Conservation (phyloP, 2,113 vertebrate genomes). For the Ameiurus melas region DNA sequence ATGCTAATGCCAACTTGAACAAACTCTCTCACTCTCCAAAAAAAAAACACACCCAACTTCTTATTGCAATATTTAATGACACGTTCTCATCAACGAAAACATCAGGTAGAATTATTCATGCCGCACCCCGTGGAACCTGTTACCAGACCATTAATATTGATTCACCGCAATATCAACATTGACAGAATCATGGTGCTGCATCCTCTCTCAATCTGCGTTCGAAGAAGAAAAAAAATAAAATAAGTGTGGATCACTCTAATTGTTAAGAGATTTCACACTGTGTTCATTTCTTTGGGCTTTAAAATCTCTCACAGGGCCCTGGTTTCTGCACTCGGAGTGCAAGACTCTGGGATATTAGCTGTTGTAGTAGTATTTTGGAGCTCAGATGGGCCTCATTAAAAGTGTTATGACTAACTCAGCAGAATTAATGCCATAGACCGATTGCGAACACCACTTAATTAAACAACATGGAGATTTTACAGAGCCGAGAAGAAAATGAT, state of each 20-base stretch:
- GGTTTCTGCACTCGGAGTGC: constrained; percentile 34
- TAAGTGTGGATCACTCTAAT: constrained; percentile 35
- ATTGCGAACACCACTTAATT: constrained; percentile 51
- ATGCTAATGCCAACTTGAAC: constrained; percentile 29
- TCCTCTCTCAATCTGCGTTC: background rate
- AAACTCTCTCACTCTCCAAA: background rate
- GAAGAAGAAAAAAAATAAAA: background rate
- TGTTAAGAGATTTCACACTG: constrained; percentile 38
- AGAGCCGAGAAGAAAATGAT: constrained; percentile 43
- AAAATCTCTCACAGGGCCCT: constrained; percentile 40
- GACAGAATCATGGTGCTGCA: background rate
- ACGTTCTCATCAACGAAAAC: constrained; percentile 24
- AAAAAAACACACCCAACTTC: background rate
- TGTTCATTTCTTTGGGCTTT: constrained; percentile 37
- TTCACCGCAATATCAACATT: constrained; percentile 20
- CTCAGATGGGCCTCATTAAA: constrained; percentile 47
- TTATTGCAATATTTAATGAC: constrained; percentile 38
- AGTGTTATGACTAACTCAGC: constrained; percentile 48
- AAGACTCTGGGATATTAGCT: constrained; percentile 40
- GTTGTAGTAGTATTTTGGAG: constrained; percentile 25
- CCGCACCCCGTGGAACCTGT: constrained; percentile 15
- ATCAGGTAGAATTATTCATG: constrained; percentile 40
- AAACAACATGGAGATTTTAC: constrained; percentile 31
- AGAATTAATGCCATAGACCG: constrained; percentile 46
- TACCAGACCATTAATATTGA: constrained; percentile 29